Conservation (phyloP, 1,140 invertebrate genomes). For the Brachionus koreanus region DNA sequence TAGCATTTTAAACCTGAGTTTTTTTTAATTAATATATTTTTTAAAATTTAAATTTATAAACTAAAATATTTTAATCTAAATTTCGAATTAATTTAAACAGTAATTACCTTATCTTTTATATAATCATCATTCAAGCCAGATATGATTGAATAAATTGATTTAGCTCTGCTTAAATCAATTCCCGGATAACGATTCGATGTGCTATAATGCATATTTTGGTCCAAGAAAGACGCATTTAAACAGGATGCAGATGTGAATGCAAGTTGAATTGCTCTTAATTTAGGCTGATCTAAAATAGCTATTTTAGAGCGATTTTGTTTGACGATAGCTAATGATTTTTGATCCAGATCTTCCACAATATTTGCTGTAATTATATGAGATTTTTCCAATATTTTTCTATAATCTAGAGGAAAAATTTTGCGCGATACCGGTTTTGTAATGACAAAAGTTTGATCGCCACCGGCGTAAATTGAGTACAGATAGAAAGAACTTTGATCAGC, state of each 20-base stretch:
- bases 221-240: conserved; percentile 80
- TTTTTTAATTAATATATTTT: no score
- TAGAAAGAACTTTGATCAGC: neutral
- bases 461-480: conserved; percentile 66
- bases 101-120: neutral
- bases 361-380: conserved; percentile 68
- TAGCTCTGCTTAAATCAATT: conserved; percentile 61
- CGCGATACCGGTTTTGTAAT: conserved; percentile 44
- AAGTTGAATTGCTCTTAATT: conserved; percentile 72
- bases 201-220: neutral
- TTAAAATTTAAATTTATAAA: neutral
- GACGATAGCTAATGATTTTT: conserved; percentile 21
- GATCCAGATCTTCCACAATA: conserved; percentile 47
- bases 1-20: no score
- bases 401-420: conserved; percentile 62
- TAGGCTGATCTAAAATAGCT: neutral
- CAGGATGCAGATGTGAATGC: conserved; percentile 78
- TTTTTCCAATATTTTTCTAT: conserved; percentile 61
- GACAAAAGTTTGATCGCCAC: conserved; percentile 81
- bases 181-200: conserved; percentile 65
- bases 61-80: neutral
- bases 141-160: neutral
- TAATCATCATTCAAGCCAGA: neutral
- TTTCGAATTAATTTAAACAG: neutral
- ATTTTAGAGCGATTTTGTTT: conserved; percentile 46